These are phyloP conservation scores for Phylloscopus trochilus DNA, from an alignment of 2,113 vertebrate species.

Conservation along the genomic window DNA sequence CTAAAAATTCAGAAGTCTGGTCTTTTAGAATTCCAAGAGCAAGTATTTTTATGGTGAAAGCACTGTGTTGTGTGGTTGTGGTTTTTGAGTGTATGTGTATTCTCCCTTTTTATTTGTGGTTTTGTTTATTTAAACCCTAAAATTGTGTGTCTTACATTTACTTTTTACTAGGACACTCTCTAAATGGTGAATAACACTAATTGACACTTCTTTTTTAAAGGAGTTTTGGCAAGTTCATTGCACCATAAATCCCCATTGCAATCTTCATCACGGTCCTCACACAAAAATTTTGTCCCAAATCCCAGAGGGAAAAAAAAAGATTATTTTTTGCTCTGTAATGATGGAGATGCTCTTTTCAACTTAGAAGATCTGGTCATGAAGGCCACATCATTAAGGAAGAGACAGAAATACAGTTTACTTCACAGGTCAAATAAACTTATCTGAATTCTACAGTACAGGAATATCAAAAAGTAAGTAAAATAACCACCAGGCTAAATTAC, in stretches of 20 bases:
- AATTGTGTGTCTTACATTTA: background rate
- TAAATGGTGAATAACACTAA: background rate
- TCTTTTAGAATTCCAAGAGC: background rate
- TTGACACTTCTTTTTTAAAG: background rate
- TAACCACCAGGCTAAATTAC: background rate
- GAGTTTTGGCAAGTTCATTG: background rate
- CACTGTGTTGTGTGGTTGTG: background rate
- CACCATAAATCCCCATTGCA: background rate
- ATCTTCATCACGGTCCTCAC: background rate
- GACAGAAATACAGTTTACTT: background rate
- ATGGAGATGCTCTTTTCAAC: background rate
- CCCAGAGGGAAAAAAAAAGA: background rate
- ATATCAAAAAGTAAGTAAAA: background rate
- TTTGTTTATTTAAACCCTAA: background rate
- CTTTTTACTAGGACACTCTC: background rate
- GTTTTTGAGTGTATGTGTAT: background rate
- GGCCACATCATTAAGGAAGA: background rate
- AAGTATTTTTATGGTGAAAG: background rate
- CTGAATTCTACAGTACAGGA: background rate
- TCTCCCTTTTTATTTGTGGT: background rate
- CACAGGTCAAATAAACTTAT: background rate
- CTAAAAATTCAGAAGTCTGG: background rate
- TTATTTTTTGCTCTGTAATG: background rate
- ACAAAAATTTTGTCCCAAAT: background rate
- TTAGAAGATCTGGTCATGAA: background rate